Evolutionary conservation across 2,113 vertebrate species (phyloP), one percentile per base, ranked within the genome.

Genomic region (Rhizomys pruinosus): DNA sequence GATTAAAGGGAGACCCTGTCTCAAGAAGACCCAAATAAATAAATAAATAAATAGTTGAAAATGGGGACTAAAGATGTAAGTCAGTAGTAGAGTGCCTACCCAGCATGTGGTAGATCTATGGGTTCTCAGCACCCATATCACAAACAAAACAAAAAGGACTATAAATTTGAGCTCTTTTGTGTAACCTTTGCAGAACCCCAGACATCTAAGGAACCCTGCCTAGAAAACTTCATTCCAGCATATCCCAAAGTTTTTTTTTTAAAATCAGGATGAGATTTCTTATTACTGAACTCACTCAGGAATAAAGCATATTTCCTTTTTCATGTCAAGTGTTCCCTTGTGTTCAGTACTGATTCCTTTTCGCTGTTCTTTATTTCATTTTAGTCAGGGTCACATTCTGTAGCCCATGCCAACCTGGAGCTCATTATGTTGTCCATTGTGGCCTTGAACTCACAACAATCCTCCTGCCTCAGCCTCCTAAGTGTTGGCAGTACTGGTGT

Each of bases 221-320:
- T n/a, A 87, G 23, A 74, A 87, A 42, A 13, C 7, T 11, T 20
- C 32, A 8, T 5, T 63, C 22, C 42, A 77, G 16, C 47, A 77
- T 37, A 90, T 52, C 27, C 25, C 37, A 66, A 87, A 44, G 22
- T 71, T 79, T 90, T 68, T 84, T 63, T 6, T 85, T 88, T n/a
- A n/a, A n/a, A 34, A 37, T 59, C 57, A 88, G 37, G 57, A 89
- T 74, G 55, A 76, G 23, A 79, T 87, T 91, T 61, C 63, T 84
- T 66, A 84, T 12, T 19, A 13, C 19, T 64, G 39, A 64, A 64
- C 27, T 10, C 23, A 64, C 7, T 80, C 29, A 90, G 91, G 39
- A 89, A 85, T 68, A 88, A 37, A 69, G 44, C 1, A 16, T 47
- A 44, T 44, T 72, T 61, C 7, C 47, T 19, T 25, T 61, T 74